Evolutionary conservation across 2,797 vertebrate genomes (phyloP).

Genomic region (Sciaenops ocellatus): DNA sequence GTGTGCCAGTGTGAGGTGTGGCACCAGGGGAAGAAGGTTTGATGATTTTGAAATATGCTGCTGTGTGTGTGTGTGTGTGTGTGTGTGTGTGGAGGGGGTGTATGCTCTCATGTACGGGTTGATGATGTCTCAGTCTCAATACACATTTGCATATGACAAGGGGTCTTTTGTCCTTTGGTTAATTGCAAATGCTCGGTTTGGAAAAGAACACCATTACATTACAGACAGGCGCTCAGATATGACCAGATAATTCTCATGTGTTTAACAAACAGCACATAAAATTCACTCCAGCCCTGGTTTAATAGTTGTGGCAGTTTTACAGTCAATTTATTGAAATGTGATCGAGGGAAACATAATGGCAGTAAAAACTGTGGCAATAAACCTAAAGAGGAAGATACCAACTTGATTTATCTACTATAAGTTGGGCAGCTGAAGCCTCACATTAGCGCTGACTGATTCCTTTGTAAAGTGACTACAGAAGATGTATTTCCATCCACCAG

Average conservation of each 20-base stretch:
- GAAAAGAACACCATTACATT: slow-evolving; percentile 17
- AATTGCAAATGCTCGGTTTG: slow-evolving; percentile 52
- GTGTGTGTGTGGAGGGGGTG: slow-evolving; percentile 44
- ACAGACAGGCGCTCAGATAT: neutral
- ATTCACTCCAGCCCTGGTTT: neutral
- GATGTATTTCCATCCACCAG: too few species aligned
- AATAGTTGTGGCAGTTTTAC: too few species aligned
- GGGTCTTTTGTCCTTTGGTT: slow-evolving; percentile 62
- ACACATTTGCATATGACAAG: slow-evolving; percentile 66
- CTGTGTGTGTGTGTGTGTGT: slow-evolving; percentile 44
- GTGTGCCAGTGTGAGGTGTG: slow-evolving; percentile 75
- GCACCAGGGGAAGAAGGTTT: slow-evolving; percentile 72
- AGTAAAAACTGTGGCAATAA: too few species aligned
- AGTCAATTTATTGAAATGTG: too few species aligned
- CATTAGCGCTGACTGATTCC: too few species aligned
- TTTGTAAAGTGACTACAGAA: too few species aligned
- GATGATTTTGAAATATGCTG: slow-evolving; percentile 72
- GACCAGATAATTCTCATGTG: slow-evolving; percentile 1
- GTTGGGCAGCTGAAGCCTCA: too few species aligned
- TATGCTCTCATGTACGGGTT: slow-evolving; percentile 20
- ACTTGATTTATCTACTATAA: too few species aligned
- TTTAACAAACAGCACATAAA: slow-evolving; percentile 1
- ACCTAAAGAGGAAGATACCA: too few species aligned
- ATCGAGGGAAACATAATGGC: too few species aligned
- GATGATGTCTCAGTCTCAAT: slow-evolving; percentile 67